A percentile compares a stretch with the other conserved stretches of the same genome.
Evolutionary conservation across 2,797 vertebrate species (phyloP).

Genomic region (Gadopsis bispinosus): DNA sequence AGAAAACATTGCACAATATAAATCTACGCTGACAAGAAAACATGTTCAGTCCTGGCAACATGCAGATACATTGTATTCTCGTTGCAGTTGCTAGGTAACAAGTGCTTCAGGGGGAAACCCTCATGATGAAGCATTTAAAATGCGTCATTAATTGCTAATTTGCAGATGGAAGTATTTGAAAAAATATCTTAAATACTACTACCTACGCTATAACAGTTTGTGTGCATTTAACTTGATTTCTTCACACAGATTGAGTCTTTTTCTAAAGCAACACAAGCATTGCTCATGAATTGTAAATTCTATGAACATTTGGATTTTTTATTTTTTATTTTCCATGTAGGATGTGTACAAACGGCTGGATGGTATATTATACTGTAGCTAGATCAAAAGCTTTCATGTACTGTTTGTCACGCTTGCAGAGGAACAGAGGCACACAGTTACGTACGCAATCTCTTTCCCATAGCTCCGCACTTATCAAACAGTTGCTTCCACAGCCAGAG

Average conservation of each 20-base stretch:
- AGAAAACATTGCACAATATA: constrained; percentile 34
- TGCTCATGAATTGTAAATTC: constrained; percentile 12
- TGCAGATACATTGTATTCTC: constrained; percentile 68
- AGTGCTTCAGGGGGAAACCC: constrained; percentile 81
- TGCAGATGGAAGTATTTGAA: constrained; percentile 60
- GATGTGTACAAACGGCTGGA: constrained; percentile 13
- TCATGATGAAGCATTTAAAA: constrained; percentile 84
- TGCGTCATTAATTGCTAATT: constrained; percentile 81
- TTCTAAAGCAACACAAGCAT: not conserved
- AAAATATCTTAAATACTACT: constrained; percentile 41
- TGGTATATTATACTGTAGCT: constrained; percentile 10
- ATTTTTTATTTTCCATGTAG: not conserved
- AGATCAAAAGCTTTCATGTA: constrained; percentile 46
- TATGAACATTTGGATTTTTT: constrained; percentile 5
- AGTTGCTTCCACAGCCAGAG: constrained; percentile 73
- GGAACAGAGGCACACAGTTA: constrained; percentile 49
- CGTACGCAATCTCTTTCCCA: constrained; percentile 55
- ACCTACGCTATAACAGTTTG: not conserved
- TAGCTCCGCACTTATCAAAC: constrained; percentile 70
- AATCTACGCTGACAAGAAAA: constrained; percentile 68
- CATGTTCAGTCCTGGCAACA: constrained; percentile 66
- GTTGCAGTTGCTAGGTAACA: constrained; percentile 88
- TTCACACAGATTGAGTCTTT: constrained; percentile 1
- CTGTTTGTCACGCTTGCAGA: constrained; percentile 42
- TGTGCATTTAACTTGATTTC: constrained; percentile 23